Percentiles rank a stretch among this genome's conserved stretches.
These are phyloP conservation scores for Drosophila mimica DNA, from an alignment of 2,888 invertebrate genomes.

Conservation along the genomic window DNA sequence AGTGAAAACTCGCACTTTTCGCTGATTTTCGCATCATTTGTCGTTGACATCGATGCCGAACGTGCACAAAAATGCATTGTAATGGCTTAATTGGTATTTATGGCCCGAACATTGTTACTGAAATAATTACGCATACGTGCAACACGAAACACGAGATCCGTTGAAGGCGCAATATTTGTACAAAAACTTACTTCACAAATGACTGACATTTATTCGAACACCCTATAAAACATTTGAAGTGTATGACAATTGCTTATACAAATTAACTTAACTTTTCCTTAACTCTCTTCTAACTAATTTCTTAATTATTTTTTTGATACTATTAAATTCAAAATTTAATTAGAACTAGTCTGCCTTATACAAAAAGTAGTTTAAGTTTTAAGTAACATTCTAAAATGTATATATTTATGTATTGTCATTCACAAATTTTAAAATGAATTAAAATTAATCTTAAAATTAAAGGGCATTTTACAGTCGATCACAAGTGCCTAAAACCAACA, in stretches of 20 bases:
- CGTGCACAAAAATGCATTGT: slow-evolving; percentile 53
- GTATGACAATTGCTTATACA: too few species aligned
- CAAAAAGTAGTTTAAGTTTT: not conserved
- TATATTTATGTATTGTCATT: not conserved
- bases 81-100: slow-evolving; percentile 78
- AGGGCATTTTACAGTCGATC: slow-evolving; percentile 1
- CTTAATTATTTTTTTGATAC: too few species aligned
- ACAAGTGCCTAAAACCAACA: rapidly evolving
- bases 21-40: slow-evolving; percentile 39
- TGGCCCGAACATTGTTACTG: slow-evolving; percentile 36
- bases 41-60: slow-evolving; percentile 46
- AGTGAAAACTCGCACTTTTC: slow-evolving; percentile 37
- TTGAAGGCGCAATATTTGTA: slow-evolving; percentile 34
- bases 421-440: not conserved
- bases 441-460: not conserved
- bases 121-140: slow-evolving; percentile 56
- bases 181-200: slow-evolving; percentile 30
- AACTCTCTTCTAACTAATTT: too few species aligned
- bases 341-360: not conserved
- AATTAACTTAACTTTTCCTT: not conserved
- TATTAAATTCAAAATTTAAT: not conserved
- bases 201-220: slow-evolving; percentile 8
- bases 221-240: not conserved
- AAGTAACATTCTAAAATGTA: too few species aligned
- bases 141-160: slow-evolving; percentile 14